phyloP scores from a whole-genome alignment of 2,888 invertebrate genomes.

The Dynastes tityus region DNA sequence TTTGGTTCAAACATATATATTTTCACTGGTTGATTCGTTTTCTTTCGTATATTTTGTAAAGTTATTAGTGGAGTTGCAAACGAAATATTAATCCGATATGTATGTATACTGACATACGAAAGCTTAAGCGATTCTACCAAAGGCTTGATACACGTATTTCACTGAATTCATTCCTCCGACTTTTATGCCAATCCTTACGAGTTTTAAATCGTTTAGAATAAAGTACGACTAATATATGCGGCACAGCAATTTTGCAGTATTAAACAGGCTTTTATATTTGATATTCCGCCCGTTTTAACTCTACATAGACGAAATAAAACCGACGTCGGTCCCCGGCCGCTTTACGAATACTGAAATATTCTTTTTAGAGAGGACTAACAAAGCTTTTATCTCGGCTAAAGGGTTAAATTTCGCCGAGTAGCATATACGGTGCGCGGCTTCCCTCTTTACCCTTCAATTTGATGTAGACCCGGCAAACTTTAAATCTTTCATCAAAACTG shows the following conservation, averaged over 20 bases:
- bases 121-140: too few relatives aligned
- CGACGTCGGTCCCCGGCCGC: background rate
- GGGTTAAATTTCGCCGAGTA: slow-evolving; percentile 18
- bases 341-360: slow-evolving; percentile 22
- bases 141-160: too few relatives aligned
- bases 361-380: slow-evolving; percentile 12
- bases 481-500: slow-evolving; percentile 43
- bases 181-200: too few relatives aligned
- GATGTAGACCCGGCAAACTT: slow-evolving; percentile 12
- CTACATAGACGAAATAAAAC: background rate
- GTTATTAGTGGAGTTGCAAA: too few relatives aligned
- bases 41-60: too few relatives aligned
- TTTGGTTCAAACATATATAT: too few relatives aligned
- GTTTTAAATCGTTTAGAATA: background rate
- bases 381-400: slow-evolving; percentile 33
- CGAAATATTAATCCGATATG: too few relatives aligned
- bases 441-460: slow-evolving; percentile 3
- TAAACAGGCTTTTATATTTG: slow-evolving; percentile 1
- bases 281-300: slow-evolving; percentile 12
- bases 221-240: background rate
- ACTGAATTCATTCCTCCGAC: too few relatives aligned
- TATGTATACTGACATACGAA: too few relatives aligned
- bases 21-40: too few relatives aligned
- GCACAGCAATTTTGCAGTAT: background rate
- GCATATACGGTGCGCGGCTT: background rate